Percentiles rank a stretch among this genome's conserved stretches.
Evolutionary conservation across 2,113 vertebrate genomes (phyloP).

Genomic region (Numida meleagris): DNA sequence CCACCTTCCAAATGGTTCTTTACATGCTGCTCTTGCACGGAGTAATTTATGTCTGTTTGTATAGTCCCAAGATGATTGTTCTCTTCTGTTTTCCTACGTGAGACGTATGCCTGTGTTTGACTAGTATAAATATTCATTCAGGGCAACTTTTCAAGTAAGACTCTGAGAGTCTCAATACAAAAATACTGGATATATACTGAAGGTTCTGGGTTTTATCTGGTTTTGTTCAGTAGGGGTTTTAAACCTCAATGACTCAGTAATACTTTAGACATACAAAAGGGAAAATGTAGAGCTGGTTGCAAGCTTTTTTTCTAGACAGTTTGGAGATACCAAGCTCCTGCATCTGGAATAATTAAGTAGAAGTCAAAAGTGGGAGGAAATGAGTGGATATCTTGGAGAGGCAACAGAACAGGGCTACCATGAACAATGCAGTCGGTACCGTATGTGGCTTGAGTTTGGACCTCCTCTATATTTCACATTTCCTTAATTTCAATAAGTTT

Average conservation of each 20-base stretch:
- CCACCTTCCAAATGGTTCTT: background rate
- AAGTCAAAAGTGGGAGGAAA: background rate
- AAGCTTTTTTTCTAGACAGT: background rate
- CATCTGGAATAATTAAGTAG: background rate
- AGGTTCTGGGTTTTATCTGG: no score
- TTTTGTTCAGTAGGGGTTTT: background rate
- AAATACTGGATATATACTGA: no score
- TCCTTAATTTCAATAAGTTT: background rate
- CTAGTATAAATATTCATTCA: no score
- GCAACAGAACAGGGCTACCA: background rate
- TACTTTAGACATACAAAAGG: background rate
- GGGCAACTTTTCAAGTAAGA: no score
- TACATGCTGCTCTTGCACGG: background rate
- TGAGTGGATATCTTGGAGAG: background rate
- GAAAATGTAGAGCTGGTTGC: background rate
- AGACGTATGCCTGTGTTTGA: no score
- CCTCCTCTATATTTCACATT: background rate
- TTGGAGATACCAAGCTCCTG: background rate
- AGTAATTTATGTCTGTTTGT: background rate
- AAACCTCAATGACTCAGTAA: background rate
- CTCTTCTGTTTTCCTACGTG: background rate
- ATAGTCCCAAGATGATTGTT: background rate
- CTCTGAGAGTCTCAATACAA: no score
- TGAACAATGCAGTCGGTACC: background rate
- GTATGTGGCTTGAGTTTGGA: background rate